Evolutionary conservation across 1,140 invertebrate genomes (phyloP).

Genomic region (Drusus annulatus): DNA sequence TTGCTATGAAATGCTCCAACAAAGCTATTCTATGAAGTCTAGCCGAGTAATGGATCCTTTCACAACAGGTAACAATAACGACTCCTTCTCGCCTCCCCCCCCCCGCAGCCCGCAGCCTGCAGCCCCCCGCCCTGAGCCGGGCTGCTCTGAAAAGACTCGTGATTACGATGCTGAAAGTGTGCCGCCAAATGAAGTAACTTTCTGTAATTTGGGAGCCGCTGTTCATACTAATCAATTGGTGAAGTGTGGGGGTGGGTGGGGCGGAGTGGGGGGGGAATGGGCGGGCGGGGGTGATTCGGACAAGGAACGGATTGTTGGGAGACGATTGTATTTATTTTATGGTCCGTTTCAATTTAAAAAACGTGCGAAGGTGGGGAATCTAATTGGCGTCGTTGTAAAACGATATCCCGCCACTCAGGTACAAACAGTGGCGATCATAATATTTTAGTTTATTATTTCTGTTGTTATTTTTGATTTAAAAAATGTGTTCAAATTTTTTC

Average conservation of each 20-base stretch:
- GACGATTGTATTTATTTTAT: not conserved
- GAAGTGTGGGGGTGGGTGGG: constrained; percentile 17
- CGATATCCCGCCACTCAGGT: too few relatives aligned
- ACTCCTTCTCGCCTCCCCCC: not conserved
- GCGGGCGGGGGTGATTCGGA: constrained; percentile 23
- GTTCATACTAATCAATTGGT: constrained; percentile 60
- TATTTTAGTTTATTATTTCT: too few relatives aligned
- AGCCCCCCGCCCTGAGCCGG: not conserved
- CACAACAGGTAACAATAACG: constrained; percentile 51
- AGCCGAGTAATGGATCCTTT: constrained; percentile 30
- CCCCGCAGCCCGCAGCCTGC: not conserved
- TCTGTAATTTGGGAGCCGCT: constrained; percentile 59
- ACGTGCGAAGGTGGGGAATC: too few relatives aligned
- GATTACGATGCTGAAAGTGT: constrained; percentile 60
- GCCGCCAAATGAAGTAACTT: constrained; percentile 59
- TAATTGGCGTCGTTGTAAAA: too few relatives aligned
- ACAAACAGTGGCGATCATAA: too few relatives aligned
- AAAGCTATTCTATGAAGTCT: constrained; percentile 1
- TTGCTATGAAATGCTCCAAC: not conserved
- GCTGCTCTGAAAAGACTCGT: constrained; percentile 53
- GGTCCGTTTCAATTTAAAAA: too few relatives aligned
- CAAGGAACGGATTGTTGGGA: constrained; percentile 36
- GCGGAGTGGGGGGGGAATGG: not conserved
- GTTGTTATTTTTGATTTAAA: too few relatives aligned
- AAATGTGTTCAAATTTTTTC: too few relatives aligned